Evolutionary conservation across 2,113 vertebrate species (phyloP), one percentile per base, ranked within the genome.

Genomic region (Hippocampus zosterae): DNA sequence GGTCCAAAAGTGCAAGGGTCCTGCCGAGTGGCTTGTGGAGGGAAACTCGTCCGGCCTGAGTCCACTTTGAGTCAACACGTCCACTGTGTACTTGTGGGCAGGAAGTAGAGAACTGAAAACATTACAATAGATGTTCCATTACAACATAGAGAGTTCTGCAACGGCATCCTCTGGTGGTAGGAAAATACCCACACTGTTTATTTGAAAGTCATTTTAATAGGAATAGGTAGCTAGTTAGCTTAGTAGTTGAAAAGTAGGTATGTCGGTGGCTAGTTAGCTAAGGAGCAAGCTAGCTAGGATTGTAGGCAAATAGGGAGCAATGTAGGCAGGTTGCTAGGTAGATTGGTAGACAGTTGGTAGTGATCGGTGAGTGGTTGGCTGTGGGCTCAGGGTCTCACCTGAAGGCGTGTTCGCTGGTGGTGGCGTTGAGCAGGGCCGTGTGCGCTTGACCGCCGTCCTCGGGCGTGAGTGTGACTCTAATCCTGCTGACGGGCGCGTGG

Each of bases 1-100:
- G 5, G 96, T 99, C 95, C 96, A 98, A 78, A 95, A 92, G 0
- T 86, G 87, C 55, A 96, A 83, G 0, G 94, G 95, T 18, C 92
- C 91, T 0, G 92, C 92, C 63, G 94, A 92, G 84, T 93, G 91
- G 70, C 96, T 96, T 71, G 94, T 95, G 0, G 95, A 93, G n/a
- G 92, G 92, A 53, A 90, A 90, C 41, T 95, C 95, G 68, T 94
- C 92, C 0, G 87, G 91, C 68, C 91, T 89, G 21, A 92, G 72
- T 60, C 95, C 95, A 0, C 95, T 97, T 81, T 97, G 93, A 0
- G 94, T 94, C 0, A 94, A 80, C 65, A 93, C 92, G 0, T 93
- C 92, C 70, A 96, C 74, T 0, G 92, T 89, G 75, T 98, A 98
- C 81, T 90, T 92, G 80, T 94, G 94, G 85, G 93, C 96, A 21